phyloP scores from a whole-genome alignment of 1,140 invertebrate species.

The Pogonomyrmex barbatus region DNA sequence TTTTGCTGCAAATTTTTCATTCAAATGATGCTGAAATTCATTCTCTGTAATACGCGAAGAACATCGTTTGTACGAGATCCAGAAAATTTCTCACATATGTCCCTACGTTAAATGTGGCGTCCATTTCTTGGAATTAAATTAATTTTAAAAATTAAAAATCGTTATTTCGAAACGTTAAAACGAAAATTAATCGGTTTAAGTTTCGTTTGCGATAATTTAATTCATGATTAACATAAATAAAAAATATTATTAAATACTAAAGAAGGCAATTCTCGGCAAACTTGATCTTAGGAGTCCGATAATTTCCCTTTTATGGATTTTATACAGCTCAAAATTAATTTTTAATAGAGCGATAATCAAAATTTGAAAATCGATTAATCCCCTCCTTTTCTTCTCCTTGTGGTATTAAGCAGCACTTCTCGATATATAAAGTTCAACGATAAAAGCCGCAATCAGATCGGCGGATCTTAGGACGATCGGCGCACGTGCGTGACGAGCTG shows the following conservation, averaged over 20 bases:
- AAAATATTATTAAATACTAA: not conserved
- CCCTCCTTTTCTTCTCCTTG: not conserved
- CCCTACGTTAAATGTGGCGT: not conserved
- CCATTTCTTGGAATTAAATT: too few species aligned
- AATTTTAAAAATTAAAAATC: not conserved
- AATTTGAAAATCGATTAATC: too few species aligned
- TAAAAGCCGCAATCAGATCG: conserved; percentile 52
- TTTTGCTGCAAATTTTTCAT: conserved; percentile 41
- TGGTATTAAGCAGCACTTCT: conserved; percentile 11
- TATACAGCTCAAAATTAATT: too few species aligned
- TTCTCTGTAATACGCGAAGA: not conserved
- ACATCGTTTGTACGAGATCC: not conserved
- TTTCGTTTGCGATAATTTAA: not conserved
- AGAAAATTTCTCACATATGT: not conserved
- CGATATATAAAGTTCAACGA: not conserved
- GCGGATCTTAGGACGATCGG: conserved; percentile 32
- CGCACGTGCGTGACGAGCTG: conserved; percentile 61
- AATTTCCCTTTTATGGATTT: too few species aligned
- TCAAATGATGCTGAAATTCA: conserved; percentile 24
- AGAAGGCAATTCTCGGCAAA: too few species aligned
- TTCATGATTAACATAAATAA: not conserved
- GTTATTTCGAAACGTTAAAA: not conserved
- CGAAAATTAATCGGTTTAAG: not conserved
- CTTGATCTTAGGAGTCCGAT: too few species aligned
- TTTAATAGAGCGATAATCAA: too few species aligned